Conservation (phyloP, 2,113 vertebrate species). For the Acanthisitta chloris region DNA sequence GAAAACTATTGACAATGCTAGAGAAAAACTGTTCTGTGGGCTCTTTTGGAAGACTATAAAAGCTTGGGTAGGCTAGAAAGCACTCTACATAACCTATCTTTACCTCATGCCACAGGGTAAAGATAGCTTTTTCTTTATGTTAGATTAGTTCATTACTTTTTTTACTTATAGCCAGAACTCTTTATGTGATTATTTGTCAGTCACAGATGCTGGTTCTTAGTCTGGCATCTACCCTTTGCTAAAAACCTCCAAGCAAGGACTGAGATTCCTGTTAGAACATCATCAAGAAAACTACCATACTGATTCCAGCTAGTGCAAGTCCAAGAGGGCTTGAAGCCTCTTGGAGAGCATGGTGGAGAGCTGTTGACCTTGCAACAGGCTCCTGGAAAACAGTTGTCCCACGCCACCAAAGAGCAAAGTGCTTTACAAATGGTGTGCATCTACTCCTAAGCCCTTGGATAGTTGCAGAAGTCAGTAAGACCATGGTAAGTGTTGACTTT, state of each 20-base stretch:
- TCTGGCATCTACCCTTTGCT: neutral
- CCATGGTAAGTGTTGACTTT: neutral
- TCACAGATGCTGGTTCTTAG: neutral
- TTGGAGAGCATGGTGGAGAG: neutral
- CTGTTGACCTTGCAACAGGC: neutral
- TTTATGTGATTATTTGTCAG: neutral
- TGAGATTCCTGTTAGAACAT: neutral
- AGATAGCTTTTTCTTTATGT: neutral
- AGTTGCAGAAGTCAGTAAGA: neutral
- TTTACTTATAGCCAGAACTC: neutral
- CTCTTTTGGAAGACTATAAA: neutral
- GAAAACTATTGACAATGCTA: neutral
- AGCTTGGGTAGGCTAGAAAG: neutral
- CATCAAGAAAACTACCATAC: neutral
- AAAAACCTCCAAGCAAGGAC: neutral
- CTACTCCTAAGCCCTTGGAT: neutral
- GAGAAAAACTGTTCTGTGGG: neutral
- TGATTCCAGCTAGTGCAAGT: neutral
- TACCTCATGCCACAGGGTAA: neutral
- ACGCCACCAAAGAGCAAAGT: neutral
- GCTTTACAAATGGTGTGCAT: neutral
- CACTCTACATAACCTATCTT: neutral
- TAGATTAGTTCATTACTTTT: neutral
- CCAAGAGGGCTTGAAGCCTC: neutral
- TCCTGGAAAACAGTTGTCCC: neutral